Percentiles rank a stretch among this genome's conserved stretches.
Conservation (phyloP, 2,888 invertebrate species). For the Ophion obscuratus region DNA sequence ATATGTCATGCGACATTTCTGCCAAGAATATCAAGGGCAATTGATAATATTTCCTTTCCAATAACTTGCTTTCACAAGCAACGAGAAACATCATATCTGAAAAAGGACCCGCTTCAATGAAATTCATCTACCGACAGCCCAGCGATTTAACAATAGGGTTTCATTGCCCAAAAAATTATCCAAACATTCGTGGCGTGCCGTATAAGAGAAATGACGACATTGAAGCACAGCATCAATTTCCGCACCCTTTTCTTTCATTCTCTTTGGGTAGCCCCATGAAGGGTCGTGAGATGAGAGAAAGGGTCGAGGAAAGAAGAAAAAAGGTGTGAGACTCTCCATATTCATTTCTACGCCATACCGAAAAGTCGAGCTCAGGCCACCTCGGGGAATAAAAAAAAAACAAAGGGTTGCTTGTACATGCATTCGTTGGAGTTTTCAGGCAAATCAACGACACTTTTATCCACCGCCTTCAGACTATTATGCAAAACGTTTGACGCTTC, state of each 20-base stretch:
- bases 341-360: not conserved
- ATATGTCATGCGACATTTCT: no score
- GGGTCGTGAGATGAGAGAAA: not conserved
- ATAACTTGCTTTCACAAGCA: no score
- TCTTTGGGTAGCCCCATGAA: not conserved
- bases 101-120: not conserved
- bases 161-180: not conserved
- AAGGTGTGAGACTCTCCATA: slow-evolving; percentile 2
- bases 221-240: slow-evolving; percentile 3
- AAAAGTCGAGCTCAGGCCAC: not conserved
- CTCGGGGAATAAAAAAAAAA: not conserved
- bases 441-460: not conserved
- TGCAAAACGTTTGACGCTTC: slow-evolving; percentile 29
- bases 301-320: not conserved
- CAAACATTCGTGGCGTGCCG: not conserved
- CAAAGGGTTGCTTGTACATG: not conserved
- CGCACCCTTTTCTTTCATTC: slow-evolving; percentile 1
- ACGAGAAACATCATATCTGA: no score
- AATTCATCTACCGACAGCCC: no score
- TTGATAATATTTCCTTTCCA: no score
- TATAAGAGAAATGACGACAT: slow-evolving; percentile 1
- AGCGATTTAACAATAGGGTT: not conserved
- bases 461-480: not conserved
- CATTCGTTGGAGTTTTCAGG: not conserved
- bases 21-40: no score